Evolutionary conservation across 2,888 invertebrate species (phyloP), one percentile per base, ranked within the genome.

Genomic region (Coenonympha glycerion): DNA sequence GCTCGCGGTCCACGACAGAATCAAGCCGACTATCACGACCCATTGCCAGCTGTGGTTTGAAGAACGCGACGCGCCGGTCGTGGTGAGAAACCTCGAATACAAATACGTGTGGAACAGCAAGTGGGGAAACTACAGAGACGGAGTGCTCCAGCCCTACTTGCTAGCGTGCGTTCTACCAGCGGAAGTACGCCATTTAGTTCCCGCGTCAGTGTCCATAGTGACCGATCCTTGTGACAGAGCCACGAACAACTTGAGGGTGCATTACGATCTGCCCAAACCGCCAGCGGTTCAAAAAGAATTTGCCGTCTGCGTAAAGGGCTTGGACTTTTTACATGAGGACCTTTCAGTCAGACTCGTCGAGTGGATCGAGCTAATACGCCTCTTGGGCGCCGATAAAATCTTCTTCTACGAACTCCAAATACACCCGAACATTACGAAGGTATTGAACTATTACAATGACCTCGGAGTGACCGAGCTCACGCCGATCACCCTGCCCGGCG

Each of bases 41-140:
- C 93, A 91, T 78, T 96, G 95, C 76, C 96, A 95, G 76, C 90
- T 96, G 62, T 96, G 95, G 96, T 96, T 93, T 82, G 94, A 95
- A 63, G 92, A 92, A 26, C 92, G 92, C 63, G 92, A 91, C 60
- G 94, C 93, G 64, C 95, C 96, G 0, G 92, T 92, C 21, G 90
- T 95, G 19, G 91, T 94, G 11, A 92, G 93, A 71, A 93, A 92
- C 15, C 91, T 95, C 62, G 96, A 96, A 79, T 96, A 96, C 85
- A 96, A 96, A 75, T 96, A 96, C 76, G 94, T 96, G 63, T 97
- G 97, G 97, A 94, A 95, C 76, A 92, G 92, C 65, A 95, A 95
- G 78, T 97, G 96, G 97, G 96, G 96, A 52, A 96, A 96, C 81
- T 95, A 95, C 82, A 93, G 94, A 71, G 94, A 96, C 77, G 93